These are phyloP conservation scores for Yponomeuta sedellus DNA, from an alignment of 2,888 invertebrate species.

Conservation along the genomic window DNA sequence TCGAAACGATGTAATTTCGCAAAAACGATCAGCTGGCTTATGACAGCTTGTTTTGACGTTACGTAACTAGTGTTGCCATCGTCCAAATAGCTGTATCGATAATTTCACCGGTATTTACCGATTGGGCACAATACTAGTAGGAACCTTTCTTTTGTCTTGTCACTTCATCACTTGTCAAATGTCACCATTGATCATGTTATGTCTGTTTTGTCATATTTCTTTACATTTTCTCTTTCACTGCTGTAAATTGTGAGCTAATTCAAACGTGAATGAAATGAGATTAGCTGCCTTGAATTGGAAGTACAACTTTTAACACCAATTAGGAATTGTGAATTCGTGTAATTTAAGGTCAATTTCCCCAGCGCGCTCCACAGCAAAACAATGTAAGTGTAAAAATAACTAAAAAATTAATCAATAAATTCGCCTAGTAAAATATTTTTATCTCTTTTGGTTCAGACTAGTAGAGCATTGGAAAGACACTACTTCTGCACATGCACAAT, in stretches of 20 bases:
- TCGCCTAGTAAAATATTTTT: neutral
- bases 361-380: neutral
- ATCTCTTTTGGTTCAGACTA: conserved; percentile 7
- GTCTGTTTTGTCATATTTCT: neutral
- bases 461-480: conserved; percentile 1
- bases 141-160: conserved; percentile 28
- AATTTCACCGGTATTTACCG: neutral
- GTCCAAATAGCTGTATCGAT: neutral
- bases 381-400: conserved; percentile 12
- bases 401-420: conserved; percentile 9
- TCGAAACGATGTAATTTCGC: conserved; percentile 25
- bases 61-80: conserved; percentile 21
- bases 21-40: conserved; percentile 33
- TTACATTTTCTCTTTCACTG: neutral
- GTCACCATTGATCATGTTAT: neutral
- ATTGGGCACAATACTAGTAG: conserved; percentile 16
- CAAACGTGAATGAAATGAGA: neutral
- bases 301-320: neutral
- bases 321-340: neutral
- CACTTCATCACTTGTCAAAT: neutral
- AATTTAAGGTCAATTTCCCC: neutral
- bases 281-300: neutral
- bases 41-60: conserved; percentile 23
- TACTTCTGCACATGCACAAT: conserved; percentile 35
- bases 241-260: neutral